A percentile compares a stretch with the other conserved stretches of the same genome.
Evolutionary conservation across 1,140 invertebrate genomes (phyloP).

Genomic region (Daktulosphaira vitifoliae): DNA sequence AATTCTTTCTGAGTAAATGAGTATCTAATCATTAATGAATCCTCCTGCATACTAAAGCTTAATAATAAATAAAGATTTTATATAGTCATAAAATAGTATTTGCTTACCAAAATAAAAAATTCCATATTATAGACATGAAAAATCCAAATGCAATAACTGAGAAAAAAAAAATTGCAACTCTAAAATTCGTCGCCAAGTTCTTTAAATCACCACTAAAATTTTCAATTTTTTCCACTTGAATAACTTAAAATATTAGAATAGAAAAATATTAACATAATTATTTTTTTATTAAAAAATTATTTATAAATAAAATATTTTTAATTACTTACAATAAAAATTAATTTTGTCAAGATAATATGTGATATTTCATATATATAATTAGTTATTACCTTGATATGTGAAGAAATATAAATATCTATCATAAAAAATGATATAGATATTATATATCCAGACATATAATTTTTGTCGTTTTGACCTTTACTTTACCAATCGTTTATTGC

Average conservation of each 20-base stretch:
- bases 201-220: conserved; percentile 47
- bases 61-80: too few relatives aligned
- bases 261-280: too few relatives aligned
- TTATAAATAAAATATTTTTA: too few relatives aligned
- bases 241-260: neutral
- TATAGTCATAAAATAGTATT: too few relatives aligned
- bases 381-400: conserved; percentile 53
- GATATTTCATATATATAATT: too few relatives aligned
- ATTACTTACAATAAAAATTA: too few relatives aligned
- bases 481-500: conserved; percentile 54
- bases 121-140: conserved; percentile 75
- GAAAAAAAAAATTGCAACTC: conserved; percentile 58
- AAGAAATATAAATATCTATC: conserved; percentile 56
- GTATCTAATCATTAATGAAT: too few relatives aligned
- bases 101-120: conserved; percentile 54
- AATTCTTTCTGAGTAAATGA: too few relatives aligned
- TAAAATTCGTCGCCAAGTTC: conserved; percentile 52
- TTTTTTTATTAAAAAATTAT: too few relatives aligned
- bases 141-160: conserved; percentile 75
- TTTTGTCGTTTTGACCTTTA: conserved; percentile 47
- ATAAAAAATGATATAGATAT: conserved; percentile 53
- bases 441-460: conserved; percentile 60
- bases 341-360: too few relatives aligned
- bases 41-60: too few relatives aligned
- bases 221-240: neutral